Evolutionary conservation across 2,113 vertebrate genomes (phyloP), one percentile per base, ranked within the genome.

Genomic region (Antechinus stuartii): DNA sequence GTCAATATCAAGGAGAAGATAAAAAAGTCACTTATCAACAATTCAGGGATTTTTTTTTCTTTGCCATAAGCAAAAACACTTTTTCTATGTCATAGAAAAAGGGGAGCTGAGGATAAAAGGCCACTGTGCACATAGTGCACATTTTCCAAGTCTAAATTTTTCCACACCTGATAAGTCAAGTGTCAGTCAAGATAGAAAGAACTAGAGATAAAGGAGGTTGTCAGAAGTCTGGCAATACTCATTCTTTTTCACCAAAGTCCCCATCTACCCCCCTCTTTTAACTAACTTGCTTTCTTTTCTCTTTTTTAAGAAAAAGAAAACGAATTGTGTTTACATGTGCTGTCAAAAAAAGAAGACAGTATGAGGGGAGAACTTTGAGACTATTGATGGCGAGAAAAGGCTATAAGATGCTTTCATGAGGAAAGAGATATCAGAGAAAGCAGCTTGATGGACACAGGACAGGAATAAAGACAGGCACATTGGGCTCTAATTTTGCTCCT

Each of bases 101-200:
- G 84, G 1, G 56, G 90, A 4, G 1, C 0, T 26, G 2, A 8
- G 52, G 46, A 14, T 6, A 8, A 25, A 89, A 76, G 50, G 27
- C 11, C 4, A 16, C 16, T 8, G 0, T 0, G 5, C 30, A n/a
- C 54, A 50, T 5, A 24, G n/a, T 19, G 0, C 0, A 4, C 55
- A 1, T 42, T 50, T 14, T 52, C 10, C 35, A 46, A 25, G 12
- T 30, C 27, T 3, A 8, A 0, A 25, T 46, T 84, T 84, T 47
- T 47, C 55, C 89, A 0, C 9, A 11, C 14, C 2, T 19, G 56
- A 42, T 8, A n/a, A 68, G 50, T 50, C 84, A 92, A 25, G 92
- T 25, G 57, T 54, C 92, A 25, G 25, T 49, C 68, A 10, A 35
- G 90, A 55, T 5, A 2, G 56, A 84, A 47, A 42, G 30, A 61